These are phyloP conservation scores for Exephanes ischioxanthus DNA, from an alignment of 2,888 invertebrate species.

Conservation along the genomic window DNA sequence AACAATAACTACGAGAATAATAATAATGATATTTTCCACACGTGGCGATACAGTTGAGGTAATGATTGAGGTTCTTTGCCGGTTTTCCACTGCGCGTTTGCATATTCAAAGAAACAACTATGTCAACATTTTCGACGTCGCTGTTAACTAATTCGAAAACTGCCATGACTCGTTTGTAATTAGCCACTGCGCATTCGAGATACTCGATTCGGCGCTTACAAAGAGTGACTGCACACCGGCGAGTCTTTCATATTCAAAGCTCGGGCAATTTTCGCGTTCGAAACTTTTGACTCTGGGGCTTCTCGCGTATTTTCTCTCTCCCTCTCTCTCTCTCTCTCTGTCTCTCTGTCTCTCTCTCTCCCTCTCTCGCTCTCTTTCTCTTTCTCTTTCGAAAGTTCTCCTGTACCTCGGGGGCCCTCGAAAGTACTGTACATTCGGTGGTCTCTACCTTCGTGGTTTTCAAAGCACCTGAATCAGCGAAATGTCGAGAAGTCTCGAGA, in stretches of 20 bases:
- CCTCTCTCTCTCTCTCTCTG: not conserved
- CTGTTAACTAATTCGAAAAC: not conserved
- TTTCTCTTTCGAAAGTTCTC: not conserved
- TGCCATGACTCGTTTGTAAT: not conserved
- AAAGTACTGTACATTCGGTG: not conserved
- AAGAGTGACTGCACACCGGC: not conserved
- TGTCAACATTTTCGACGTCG: not conserved
- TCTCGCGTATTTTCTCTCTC: not conserved
- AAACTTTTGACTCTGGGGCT: not conserved
- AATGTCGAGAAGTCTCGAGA: not conserved
- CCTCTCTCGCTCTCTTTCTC: too few species aligned
- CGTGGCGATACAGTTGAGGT: too few species aligned
- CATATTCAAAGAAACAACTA: not conserved
- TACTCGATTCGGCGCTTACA: not conserved
- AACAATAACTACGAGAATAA: too few species aligned
- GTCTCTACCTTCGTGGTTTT: not conserved
- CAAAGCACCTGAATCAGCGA: not conserved
- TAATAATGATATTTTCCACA: too few species aligned
- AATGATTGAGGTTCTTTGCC: too few species aligned
- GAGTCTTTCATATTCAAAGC: constrained; percentile 4
- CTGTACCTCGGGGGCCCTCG: not conserved
- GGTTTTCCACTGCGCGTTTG: too few species aligned
- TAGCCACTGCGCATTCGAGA: not conserved
- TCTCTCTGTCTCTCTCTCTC: not conserved
- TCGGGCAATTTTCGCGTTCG: not conserved